Percentiles rank a stretch among this genome's conserved stretches.
These are phyloP conservation scores for Pituophis catenifer DNA, from an alignment of 2,113 vertebrate genomes.

Conservation along the genomic window DNA sequence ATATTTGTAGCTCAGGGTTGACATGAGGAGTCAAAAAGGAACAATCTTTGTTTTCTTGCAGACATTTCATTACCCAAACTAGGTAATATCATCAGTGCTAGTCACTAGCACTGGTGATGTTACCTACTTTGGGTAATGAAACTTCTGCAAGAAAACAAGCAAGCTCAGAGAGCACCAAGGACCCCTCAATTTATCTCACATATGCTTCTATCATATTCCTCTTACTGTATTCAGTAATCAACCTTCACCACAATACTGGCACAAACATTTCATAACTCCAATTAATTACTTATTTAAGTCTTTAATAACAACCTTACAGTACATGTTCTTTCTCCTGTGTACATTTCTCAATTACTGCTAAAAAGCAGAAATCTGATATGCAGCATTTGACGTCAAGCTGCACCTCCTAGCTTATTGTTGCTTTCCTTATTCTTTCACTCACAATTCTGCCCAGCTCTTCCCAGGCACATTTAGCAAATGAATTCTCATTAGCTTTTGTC, in stretches of 20 bases:
- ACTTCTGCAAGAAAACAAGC: neutral
- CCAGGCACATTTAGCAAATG: neutral
- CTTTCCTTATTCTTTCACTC: neutral
- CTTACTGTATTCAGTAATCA: neutral
- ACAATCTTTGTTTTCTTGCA: neutral
- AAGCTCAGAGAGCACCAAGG: neutral
- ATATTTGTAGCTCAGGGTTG: neutral
- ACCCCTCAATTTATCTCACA: neutral
- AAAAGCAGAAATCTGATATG: neutral
- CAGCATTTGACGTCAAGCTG: neutral
- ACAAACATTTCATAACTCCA: neutral
- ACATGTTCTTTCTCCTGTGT: neutral
- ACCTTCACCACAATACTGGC: neutral
- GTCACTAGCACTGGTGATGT: neutral
- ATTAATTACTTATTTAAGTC: neutral
- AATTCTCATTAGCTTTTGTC: neutral
- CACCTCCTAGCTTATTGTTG: neutral
- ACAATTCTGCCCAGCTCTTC: neutral
- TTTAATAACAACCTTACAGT: neutral
- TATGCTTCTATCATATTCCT: neutral
- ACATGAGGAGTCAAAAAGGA: neutral
- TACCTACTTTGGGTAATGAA: neutral
- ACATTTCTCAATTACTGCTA: neutral
- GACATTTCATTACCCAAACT: neutral
- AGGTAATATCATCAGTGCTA: neutral